A percentile compares a stretch with the other conserved stretches of the same genome.
These are phyloP conservation scores for Drosophila ustulata DNA, from an alignment of 2,888 invertebrate species.

Conservation along the genomic window DNA sequence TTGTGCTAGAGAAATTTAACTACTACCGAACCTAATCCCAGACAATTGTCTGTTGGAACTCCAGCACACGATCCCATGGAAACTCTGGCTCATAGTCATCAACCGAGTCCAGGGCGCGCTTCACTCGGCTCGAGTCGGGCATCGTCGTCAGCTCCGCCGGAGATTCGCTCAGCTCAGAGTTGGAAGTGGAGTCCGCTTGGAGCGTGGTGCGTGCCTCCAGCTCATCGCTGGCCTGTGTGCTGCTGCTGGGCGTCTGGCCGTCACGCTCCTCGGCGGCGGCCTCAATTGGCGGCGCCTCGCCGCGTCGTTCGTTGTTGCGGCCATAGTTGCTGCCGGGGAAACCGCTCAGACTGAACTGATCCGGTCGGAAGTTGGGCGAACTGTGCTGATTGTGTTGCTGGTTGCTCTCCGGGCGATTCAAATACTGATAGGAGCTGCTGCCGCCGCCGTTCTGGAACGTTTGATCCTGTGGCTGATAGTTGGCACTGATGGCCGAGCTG, in stretches of 20 bases:
- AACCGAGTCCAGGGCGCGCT: conserved; percentile 71
- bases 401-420: conserved; percentile 83
- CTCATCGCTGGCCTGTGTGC: conserved; percentile 73
- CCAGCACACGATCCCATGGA: conserved; percentile 92
- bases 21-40: conserved; percentile 87
- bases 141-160: conserved; percentile 52
- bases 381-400: conserved; percentile 63
- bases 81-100: conserved; percentile 87
- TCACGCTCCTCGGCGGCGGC: conserved; percentile 69
- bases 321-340: conserved; percentile 83
- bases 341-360: conserved; percentile 78
- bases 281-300: conserved; percentile 81
- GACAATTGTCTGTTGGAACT: conserved; percentile 88
- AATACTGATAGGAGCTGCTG: conserved; percentile 83
- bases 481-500: conserved; percentile 72
- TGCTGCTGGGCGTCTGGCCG: conserved; percentile 65
- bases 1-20: conserved; percentile 63
- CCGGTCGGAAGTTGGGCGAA: conserved; percentile 80
- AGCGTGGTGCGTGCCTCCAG: conserved; percentile 72
- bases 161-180: conserved; percentile 43
- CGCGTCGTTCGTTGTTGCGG: conserved; percentile 83
- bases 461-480: conserved; percentile 81
- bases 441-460: conserved; percentile 68
- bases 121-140: conserved; percentile 58
- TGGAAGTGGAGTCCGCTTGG: conserved; percentile 46